A percentile compares a stretch with the other conserved stretches of the same genome.
These are phyloP conservation scores for Oreochromis tanganicae DNA, from an alignment of 2,113 vertebrate species.

Conservation along the genomic window DNA sequence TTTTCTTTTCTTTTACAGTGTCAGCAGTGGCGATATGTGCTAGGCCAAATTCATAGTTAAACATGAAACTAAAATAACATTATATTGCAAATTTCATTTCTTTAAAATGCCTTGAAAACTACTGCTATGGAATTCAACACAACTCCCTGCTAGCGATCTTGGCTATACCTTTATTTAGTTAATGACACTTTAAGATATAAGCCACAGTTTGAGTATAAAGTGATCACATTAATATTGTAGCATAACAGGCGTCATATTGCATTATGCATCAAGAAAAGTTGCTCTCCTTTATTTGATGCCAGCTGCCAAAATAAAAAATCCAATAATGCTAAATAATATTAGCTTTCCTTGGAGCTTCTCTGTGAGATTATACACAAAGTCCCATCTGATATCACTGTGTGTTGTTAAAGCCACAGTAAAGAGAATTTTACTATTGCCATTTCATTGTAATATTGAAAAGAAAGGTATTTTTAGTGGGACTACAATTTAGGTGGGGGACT, in stretches of 20 bases:
- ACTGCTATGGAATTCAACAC: not conserved
- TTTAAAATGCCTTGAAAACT: not conserved
- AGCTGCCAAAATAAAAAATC: not conserved
- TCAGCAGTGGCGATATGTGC: not conserved
- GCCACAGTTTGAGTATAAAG: not conserved
- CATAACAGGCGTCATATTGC: not conserved
- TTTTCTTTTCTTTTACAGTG: not conserved
- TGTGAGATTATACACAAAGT: not conserved
- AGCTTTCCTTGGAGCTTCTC: not conserved
- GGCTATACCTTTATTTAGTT: not conserved
- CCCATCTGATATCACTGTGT: not conserved
- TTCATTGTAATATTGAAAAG: not conserved
- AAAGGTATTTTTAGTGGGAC: not conserved
- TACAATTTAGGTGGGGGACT: not conserved
- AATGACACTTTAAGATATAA: not conserved
- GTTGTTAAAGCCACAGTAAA: not conserved
- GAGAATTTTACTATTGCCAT: not conserved
- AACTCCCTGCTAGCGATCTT: not conserved
- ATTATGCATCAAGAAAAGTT: not conserved
- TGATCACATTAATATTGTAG: not conserved
- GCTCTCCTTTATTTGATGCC: not conserved
- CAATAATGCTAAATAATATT: not conserved
- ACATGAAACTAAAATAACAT: not conserved
- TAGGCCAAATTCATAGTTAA: not conserved
- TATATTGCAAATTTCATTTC: not conserved